A percentile compares a stretch with the other conserved stretches of the same genome.
phyloP scores from a whole-genome alignment of 2,113 vertebrate species.

The Circaetus cinerascens region DNA sequence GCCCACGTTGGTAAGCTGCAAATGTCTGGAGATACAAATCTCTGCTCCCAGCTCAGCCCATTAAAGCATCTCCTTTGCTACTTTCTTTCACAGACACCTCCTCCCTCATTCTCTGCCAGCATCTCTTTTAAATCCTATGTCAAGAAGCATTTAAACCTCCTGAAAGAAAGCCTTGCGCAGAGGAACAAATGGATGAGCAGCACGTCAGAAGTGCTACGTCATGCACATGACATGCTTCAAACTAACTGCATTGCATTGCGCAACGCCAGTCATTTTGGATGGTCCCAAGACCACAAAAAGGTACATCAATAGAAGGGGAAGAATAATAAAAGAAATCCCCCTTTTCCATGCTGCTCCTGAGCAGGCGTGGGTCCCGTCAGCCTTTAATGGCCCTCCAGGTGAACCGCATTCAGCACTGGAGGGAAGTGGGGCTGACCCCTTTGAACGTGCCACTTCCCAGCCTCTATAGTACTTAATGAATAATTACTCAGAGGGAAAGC shows the following conservation, averaged over 20 bases:
- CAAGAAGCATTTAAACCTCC: background rate
- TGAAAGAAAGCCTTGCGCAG: background rate
- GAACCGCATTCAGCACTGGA: background rate
- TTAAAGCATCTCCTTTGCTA: background rate
- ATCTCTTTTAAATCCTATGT: background rate
- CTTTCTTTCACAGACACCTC: background rate
- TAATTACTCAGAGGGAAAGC: background rate
- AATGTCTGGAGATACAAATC: background rate
- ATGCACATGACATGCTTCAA: accelerated
- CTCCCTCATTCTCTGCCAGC: background rate
- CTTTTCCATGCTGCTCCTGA: background rate
- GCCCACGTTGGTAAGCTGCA: background rate
- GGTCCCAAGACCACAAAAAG: background rate
- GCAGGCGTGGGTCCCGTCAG: background rate
- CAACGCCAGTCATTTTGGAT: accelerated
- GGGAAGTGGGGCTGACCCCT: background rate
- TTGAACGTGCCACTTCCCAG: background rate
- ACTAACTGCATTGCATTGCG: accelerated
- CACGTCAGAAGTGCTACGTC: background rate
- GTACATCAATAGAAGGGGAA: background rate
- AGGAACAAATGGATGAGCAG: background rate
- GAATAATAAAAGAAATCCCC: background rate
- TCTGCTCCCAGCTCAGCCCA: background rate
- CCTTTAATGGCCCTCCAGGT: background rate
- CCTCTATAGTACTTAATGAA: background rate